Evolutionary conservation across 2,797 vertebrate species (phyloP).

Genomic region (Sebastes steindachneri): DNA sequence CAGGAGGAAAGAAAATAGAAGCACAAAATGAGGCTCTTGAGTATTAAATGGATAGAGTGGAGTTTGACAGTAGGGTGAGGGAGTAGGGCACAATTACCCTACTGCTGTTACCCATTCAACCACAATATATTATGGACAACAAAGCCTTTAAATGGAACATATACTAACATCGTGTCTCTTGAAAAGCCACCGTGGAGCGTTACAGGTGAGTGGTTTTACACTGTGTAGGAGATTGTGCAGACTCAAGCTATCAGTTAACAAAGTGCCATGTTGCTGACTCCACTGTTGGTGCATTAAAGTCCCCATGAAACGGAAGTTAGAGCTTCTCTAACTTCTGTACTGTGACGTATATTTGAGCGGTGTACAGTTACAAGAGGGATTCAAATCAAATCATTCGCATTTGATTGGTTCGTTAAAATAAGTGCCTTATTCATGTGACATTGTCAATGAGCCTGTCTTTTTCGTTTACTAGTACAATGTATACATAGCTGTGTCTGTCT

Average conservation of each 20-base stretch:
- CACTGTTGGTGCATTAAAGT: not conserved
- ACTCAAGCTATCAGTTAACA: not conserved
- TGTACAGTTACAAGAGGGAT: too few relatives aligned
- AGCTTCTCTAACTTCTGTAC: too few relatives aligned
- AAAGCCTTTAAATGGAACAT: slow-evolving; percentile 37
- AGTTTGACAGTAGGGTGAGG: not conserved
- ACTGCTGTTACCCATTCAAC: slow-evolving; percentile 6
- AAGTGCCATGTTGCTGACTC: not conserved
- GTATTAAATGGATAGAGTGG: slow-evolving; percentile 9
- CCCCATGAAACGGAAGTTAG: too few relatives aligned
- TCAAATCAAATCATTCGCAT: too few relatives aligned
- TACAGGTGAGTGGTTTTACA: slow-evolving; percentile 22
- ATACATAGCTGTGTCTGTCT: too few relatives aligned
- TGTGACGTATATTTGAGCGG: too few relatives aligned
- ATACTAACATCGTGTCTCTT: slow-evolving; percentile 3
- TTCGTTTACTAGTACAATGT: too few relatives aligned
- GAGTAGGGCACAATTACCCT: slow-evolving; percentile 3
- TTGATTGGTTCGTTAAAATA: too few relatives aligned
- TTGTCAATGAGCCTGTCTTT: too few relatives aligned
- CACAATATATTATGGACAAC: not conserved
- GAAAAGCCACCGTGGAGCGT: slow-evolving; percentile 11
- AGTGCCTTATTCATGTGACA: too few relatives aligned
- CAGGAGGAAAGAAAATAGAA: not conserved
- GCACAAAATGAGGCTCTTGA: slow-evolving; percentile 28
- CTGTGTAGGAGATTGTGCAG: not conserved